Evolutionary conservation across 2,888 invertebrate genomes (phyloP).

Genomic region (Melikaiella ostensackeni): DNA sequence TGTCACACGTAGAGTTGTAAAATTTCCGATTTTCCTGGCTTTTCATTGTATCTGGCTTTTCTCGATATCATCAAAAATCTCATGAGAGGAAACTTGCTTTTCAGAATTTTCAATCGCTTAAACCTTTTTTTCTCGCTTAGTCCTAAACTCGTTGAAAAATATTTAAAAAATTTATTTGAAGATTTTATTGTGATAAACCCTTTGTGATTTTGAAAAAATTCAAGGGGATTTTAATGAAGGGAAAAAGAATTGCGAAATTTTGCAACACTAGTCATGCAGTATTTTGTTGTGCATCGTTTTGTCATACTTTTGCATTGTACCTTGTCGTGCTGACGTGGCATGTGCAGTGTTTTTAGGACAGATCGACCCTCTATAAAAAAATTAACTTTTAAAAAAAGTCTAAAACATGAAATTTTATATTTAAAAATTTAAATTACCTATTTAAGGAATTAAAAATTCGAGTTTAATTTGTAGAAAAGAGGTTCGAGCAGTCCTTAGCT

Average conservation of each 20-base stretch:
- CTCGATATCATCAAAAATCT: neutral
- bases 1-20: slow-evolving; percentile 46
- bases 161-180: neutral
- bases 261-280: slow-evolving; percentile 31
- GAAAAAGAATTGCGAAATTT: slow-evolving; percentile 32
- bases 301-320: slow-evolving; percentile 64
- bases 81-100: neutral
- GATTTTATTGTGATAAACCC: neutral
- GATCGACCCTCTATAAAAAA: slow-evolving; percentile 35
- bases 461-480: slow-evolving; percentile 3
- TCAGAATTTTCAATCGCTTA: neutral
- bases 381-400: slow-evolving; percentile 6
- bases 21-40: slow-evolving; percentile 23
- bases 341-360: slow-evolving; percentile 62
- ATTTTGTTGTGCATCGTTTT: slow-evolving; percentile 50
- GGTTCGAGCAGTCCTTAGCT: slow-evolving; percentile 55
- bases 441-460: neutral
- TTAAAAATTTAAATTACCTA: neutral
- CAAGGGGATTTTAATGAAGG: neutral
- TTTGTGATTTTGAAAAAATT: neutral
- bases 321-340: slow-evolving; percentile 66
- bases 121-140: neutral
- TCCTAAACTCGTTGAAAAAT: neutral
- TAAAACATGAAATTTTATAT: neutral
- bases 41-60: neutral